Percentiles rank a stretch among this genome's conserved stretches.
phyloP scores from a whole-genome alignment of 1,140 invertebrate species.

The Anastrepha obliqua region DNA sequence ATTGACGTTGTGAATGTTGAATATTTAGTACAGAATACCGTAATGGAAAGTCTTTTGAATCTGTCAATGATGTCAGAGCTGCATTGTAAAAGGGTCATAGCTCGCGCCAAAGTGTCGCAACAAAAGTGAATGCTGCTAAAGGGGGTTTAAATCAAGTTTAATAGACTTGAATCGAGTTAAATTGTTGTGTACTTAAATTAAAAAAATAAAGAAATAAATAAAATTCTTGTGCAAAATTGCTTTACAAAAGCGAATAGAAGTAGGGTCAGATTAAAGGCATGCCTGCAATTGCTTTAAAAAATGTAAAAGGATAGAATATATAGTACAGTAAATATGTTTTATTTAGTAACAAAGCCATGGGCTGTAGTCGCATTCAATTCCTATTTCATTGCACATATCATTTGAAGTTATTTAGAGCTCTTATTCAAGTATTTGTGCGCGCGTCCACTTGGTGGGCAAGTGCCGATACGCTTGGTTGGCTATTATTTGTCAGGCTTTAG shows the following conservation, averaged over 20 bases:
- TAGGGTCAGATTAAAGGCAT: neutral
- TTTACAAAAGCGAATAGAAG: slow-evolving; percentile 13
- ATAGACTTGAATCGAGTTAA: slow-evolving; percentile 5
- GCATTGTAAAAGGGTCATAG: slow-evolving; percentile 42
- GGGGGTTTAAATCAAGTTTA: slow-evolving; percentile 15
- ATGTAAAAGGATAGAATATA: neutral
- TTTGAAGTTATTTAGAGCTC: neutral
- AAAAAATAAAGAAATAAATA: neutral
- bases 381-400: neutral
- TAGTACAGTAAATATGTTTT: neutral
- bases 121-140: neutral
- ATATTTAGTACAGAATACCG: neutral
- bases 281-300: neutral
- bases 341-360: neutral
- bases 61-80: neutral
- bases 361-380: neutral
- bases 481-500: neutral
- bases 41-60: neutral
- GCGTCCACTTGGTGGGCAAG: neutral
- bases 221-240: neutral
- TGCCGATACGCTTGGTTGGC: neutral
- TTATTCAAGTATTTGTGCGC: neutral
- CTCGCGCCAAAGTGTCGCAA: slow-evolving; percentile 16
- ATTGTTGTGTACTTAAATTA: slow-evolving; percentile 13
- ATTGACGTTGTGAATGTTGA: slow-evolving; percentile 4